phyloP scores from a whole-genome alignment of 2,888 invertebrate genomes.

The Onchidella celtica region DNA sequence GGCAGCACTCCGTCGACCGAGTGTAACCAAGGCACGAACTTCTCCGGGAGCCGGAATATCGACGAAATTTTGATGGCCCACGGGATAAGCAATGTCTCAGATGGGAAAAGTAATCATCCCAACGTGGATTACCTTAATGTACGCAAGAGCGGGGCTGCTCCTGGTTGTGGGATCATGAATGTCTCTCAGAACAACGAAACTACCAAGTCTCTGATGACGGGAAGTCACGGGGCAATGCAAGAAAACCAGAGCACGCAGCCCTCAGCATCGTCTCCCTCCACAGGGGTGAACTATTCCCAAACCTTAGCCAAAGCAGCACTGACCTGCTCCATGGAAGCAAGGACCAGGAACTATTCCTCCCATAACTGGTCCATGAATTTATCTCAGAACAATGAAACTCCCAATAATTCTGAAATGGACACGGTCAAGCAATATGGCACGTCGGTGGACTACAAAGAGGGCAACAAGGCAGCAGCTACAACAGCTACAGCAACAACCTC shows the following conservation, averaged over 20 bases:
- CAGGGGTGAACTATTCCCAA: background rate
- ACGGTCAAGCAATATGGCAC: background rate
- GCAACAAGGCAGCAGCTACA: background rate
- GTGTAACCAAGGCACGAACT: no score
- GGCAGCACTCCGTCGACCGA: no score
- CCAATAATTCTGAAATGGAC: background rate
- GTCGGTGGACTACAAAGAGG: constrained; percentile 5
- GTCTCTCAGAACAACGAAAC: constrained; percentile 36
- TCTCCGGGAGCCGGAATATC: no score
- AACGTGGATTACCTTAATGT: no score
- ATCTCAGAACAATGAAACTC: constrained; percentile 32
- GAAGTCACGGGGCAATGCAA: background rate
- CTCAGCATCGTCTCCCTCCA: background rate
- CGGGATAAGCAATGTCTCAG: no score
- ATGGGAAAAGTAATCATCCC: no score
- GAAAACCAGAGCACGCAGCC: background rate
- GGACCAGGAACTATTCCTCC: background rate
- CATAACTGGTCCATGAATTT: background rate
- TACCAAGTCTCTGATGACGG: background rate
- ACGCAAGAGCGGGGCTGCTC: no score
- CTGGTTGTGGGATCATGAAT: no score
- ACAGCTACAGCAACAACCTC: background rate
- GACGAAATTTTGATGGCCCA: constrained; percentile 19
- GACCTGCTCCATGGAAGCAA: background rate
- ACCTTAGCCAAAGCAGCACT: background rate